Evolutionary conservation across 2,888 invertebrate genomes (phyloP).

Genomic region (Leucoma salicis): DNA sequence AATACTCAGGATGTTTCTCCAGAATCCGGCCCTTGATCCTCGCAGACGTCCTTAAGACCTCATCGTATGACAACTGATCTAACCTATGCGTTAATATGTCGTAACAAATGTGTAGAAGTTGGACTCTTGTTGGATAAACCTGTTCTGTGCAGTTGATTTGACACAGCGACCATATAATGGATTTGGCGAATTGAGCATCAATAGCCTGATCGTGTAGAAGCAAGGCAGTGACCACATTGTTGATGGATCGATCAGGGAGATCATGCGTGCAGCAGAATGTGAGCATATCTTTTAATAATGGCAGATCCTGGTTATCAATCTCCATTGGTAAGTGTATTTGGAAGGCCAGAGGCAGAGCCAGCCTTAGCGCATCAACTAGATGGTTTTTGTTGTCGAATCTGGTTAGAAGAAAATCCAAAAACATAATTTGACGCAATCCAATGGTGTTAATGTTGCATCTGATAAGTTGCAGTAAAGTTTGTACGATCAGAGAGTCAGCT

Average conservation of each 20-base stretch:
- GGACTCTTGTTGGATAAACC: constrained; percentile 61
- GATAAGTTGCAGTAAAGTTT: constrained; percentile 84
- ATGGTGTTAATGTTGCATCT: constrained; percentile 83
- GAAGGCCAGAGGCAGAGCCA: constrained; percentile 86
- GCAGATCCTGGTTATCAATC: constrained; percentile 78
- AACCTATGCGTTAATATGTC: constrained; percentile 71
- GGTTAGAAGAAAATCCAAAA: constrained; percentile 82
- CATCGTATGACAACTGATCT: constrained; percentile 64
- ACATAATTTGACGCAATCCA: constrained; percentile 83
- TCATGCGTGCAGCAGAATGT: constrained; percentile 74
- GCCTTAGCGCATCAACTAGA: constrained; percentile 83
- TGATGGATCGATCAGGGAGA: constrained; percentile 74
- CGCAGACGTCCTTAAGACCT: constrained; percentile 74
- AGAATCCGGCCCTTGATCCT: constrained; percentile 70
- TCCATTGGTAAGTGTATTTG: constrained; percentile 83
- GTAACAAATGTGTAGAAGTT: constrained; percentile 76
- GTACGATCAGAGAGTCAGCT: constrained; percentile 80
- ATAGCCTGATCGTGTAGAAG: constrained; percentile 66
- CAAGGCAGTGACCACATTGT: constrained; percentile 77
- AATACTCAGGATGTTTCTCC: constrained; percentile 78
- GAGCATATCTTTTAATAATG: constrained; percentile 77
- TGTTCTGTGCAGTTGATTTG: constrained; percentile 68
- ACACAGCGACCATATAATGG: constrained; percentile 81
- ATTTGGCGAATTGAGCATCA: constrained; percentile 71
- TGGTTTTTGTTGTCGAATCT: constrained; percentile 76